Conservation (phyloP, 2,888 invertebrate genomes). For the Cephalotes varians region DNA sequence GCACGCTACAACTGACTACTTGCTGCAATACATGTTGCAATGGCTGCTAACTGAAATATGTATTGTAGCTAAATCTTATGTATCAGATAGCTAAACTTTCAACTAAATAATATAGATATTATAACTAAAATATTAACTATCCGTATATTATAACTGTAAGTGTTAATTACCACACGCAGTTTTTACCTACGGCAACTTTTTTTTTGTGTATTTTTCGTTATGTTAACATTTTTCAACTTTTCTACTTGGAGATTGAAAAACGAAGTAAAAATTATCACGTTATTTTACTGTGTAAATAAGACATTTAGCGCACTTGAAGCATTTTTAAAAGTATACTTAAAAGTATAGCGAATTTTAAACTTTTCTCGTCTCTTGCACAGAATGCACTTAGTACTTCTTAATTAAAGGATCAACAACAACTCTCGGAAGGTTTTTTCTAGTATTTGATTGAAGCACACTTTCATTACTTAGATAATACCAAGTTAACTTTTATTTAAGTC, state of each 20-base stretch:
- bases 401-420: constrained; percentile 59
- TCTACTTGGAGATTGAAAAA: neutral
- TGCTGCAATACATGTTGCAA: too few species aligned
- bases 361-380: constrained; percentile 32
- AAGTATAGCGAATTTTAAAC: constrained; percentile 20
- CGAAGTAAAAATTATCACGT: neutral
- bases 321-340: constrained; percentile 35
- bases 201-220: neutral
- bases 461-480: constrained; percentile 66
- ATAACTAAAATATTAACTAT: too few species aligned
- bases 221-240: neutral
- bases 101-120: too few species aligned
- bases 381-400: constrained; percentile 54
- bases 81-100: too few species aligned
- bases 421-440: constrained; percentile 13
- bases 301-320: neutral
- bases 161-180: too few species aligned
- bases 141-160: too few species aligned
- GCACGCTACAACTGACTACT: too few species aligned
- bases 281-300: neutral
- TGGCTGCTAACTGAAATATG: too few species aligned
- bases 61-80: too few species aligned
- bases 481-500: constrained; percentile 63
- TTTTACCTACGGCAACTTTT: too few species aligned
- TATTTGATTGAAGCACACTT: constrained; percentile 26